Evolutionary conservation across 1,140 invertebrate species (phyloP).

Genomic region (Whitmania pigra): DNA sequence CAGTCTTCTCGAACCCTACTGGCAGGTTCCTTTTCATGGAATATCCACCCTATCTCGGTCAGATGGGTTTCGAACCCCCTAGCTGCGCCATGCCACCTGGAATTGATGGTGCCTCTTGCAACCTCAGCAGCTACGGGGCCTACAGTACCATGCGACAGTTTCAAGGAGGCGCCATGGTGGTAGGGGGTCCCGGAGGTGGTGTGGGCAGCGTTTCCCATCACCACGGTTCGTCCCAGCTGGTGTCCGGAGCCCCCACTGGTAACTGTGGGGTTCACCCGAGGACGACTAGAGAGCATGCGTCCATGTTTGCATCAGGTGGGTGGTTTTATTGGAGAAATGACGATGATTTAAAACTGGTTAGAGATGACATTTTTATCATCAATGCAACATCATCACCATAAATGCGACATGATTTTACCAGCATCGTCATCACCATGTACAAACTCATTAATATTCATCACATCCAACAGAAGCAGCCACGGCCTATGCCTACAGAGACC

Average conservation of each 20-base stretch:
- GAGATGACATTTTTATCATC: too few species aligned
- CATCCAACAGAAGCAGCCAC: conserved; percentile 8
- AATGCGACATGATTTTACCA: background rate
- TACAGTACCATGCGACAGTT: background rate
- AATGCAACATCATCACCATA: too few species aligned
- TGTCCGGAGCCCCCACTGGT: too few species aligned
- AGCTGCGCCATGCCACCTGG: conserved; percentile 13
- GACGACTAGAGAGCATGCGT: too few species aligned
- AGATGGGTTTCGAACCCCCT: conserved; percentile 14
- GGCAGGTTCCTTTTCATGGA: background rate
- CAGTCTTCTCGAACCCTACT: too few species aligned
- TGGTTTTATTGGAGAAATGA: too few species aligned
- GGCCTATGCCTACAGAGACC: conserved; percentile 18
- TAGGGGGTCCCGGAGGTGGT: background rate
- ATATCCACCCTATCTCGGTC: conserved; percentile 10
- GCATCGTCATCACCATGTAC: background rate
- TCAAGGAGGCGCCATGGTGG: background rate
- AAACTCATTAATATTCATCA: background rate
- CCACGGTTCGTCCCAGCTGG: background rate
- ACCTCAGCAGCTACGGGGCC: background rate
- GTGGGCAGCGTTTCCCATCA: background rate
- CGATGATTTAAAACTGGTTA: too few species aligned
- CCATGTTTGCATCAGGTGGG: too few species aligned
- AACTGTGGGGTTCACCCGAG: too few species aligned
- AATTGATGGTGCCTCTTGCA: background rate